Evolutionary conservation across 1,140 invertebrate genomes (phyloP).

Genomic region (Nilaparvata lugens): DNA sequence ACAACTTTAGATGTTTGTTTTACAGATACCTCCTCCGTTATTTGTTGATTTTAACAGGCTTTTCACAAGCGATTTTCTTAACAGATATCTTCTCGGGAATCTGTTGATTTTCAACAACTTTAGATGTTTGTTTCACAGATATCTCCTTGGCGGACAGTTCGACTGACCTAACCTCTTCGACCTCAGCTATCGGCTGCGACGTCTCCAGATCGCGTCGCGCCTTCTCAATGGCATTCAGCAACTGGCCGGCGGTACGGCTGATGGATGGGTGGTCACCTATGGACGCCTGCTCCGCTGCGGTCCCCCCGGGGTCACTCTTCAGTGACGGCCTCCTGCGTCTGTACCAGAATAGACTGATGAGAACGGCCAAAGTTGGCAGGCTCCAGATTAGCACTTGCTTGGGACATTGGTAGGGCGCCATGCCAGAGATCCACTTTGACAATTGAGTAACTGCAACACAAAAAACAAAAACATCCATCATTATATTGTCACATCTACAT

Average conservation of each 20-base stretch:
- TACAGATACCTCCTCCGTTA: too few relatives aligned
- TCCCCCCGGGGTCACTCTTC: conserved; percentile 40
- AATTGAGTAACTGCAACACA: conserved; percentile 11
- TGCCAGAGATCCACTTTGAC: conserved; percentile 14
- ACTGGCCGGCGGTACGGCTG: not conserved
- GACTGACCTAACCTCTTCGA: not conserved
- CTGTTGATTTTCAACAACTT: too few relatives aligned
- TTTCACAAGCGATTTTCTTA: too few relatives aligned
- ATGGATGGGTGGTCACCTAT: not conserved
- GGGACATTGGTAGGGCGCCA: conserved; percentile 12
- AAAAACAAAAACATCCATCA: not conserved
- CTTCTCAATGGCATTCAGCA: not conserved
- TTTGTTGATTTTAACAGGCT: too few relatives aligned
- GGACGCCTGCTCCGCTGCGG: conserved; percentile 11
- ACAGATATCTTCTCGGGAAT: too few relatives aligned
- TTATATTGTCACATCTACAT: too few relatives aligned
- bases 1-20: too few relatives aligned
- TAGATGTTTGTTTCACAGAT: too few relatives aligned
- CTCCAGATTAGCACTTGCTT: conserved; percentile 43
- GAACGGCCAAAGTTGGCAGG: conserved; percentile 46
- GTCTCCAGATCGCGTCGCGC: not conserved
- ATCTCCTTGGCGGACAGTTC: too few relatives aligned
- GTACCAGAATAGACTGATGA: conserved; percentile 53
- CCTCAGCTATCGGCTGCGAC: not conserved
- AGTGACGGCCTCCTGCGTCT: conserved; percentile 42